These are phyloP conservation scores for Zaprionus obscuricornis DNA, from an alignment of 2,888 invertebrate genomes.

Conservation along the genomic window DNA sequence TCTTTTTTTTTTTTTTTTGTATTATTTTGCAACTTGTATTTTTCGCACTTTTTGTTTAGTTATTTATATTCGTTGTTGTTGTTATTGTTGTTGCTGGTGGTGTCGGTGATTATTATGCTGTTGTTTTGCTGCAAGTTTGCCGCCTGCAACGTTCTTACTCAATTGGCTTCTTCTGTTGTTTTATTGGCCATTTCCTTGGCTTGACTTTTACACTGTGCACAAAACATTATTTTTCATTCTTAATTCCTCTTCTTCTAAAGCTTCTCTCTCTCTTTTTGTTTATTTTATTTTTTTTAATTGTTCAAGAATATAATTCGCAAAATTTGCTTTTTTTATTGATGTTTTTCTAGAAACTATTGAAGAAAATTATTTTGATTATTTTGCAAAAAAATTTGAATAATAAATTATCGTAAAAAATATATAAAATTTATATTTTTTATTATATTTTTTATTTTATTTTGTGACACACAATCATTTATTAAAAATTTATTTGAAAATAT, in stretches of 20 bases:
- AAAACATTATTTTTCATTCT: slow-evolving; percentile 30
- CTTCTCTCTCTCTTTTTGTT: slow-evolving; percentile 9
- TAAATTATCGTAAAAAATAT: too few species aligned
- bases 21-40: slow-evolving; percentile 17
- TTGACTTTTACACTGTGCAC: slow-evolving; percentile 11
- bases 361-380: too few species aligned
- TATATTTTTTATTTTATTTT: too few species aligned
- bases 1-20: slow-evolving; percentile 4
- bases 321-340: too few species aligned
- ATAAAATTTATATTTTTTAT: too few species aligned
- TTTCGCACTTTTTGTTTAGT: slow-evolving; percentile 41
- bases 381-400: too few species aligned
- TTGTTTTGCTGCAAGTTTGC: slow-evolving; percentile 21
- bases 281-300: background rate
- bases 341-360: too few species aligned
- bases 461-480: too few species aligned
- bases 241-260: slow-evolving; percentile 6
- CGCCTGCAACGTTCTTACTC: slow-evolving; percentile 20
- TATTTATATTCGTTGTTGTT: slow-evolving; percentile 20
- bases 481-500: too few species aligned
- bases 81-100: slow-evolving; percentile 19
- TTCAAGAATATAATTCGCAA: too few species aligned
- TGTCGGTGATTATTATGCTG: too few species aligned
- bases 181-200: slow-evolving; percentile 38
- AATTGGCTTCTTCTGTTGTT: slow-evolving; percentile 26